These are phyloP conservation scores for Acinonyx jubatus DNA, from an alignment of 2,113 vertebrate species.

Conservation along the genomic window DNA sequence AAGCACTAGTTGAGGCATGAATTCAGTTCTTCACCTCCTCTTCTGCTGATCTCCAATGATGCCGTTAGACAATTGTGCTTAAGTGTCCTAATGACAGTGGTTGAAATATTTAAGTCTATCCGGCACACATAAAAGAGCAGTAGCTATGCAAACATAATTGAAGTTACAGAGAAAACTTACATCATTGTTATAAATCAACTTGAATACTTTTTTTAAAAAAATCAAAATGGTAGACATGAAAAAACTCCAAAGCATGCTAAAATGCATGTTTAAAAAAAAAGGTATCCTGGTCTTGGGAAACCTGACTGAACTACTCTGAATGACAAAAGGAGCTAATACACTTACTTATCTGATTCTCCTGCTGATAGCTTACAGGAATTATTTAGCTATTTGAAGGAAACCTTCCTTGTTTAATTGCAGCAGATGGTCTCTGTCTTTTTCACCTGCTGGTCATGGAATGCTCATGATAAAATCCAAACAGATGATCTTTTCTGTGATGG, in stretches of 20 bases:
- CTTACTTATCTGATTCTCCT: not conserved
- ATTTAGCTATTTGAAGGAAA: not conserved
- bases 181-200: constrained; percentile 9
- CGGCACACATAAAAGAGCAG: not conserved
- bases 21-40: not conserved
- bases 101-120: not conserved
- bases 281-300: not conserved
- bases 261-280: not conserved
- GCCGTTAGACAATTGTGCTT: not conserved
- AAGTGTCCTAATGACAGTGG: not conserved
- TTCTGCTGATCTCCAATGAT: not conserved
- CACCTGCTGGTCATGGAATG: not conserved
- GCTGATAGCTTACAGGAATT: not conserved
- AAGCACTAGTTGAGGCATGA: not conserved
- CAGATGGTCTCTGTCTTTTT: not conserved
- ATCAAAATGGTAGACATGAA: not conserved
- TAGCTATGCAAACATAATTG: not conserved
- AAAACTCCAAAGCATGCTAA: not conserved
- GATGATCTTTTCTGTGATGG: not conserved
- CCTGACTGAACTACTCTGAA: not conserved
- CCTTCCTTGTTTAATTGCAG: not conserved
- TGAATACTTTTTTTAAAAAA: not conserved
- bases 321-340: not conserved
- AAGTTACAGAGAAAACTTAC: not conserved
- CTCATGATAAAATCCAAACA: not conserved